phyloP scores from a whole-genome alignment of 2,113 vertebrate species.

The Zapus hudsonius region DNA sequence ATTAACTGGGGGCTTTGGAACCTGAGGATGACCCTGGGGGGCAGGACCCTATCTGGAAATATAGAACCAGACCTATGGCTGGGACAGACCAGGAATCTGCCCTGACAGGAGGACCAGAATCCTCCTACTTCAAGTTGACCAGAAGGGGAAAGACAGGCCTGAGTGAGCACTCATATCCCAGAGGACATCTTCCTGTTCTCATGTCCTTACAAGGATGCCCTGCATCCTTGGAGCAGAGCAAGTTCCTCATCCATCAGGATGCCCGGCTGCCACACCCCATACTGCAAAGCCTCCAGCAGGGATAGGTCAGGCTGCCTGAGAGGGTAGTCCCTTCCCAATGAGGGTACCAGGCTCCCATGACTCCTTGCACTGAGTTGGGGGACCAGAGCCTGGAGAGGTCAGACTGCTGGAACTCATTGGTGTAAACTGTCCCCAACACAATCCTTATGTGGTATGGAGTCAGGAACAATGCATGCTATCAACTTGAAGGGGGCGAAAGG shows the following conservation, averaged over 20 bases:
- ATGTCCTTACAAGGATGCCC: background rate
- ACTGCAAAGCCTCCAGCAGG: background rate
- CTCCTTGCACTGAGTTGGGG: accelerated
- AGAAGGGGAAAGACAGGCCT: background rate
- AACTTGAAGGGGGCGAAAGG: background rate
- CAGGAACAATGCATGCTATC: accelerated
- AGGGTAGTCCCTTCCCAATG: background rate
- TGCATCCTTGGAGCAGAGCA: accelerated
- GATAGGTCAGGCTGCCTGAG: too few species aligned
- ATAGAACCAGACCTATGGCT: accelerated
- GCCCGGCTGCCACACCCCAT: background rate
- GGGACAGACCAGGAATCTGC: background rate
- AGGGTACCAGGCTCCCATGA: accelerated
- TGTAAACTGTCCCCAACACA: background rate
- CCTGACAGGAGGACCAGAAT: background rate
- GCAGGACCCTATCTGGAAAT: accelerated
- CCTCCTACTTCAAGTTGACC: background rate
- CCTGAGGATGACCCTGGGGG: background rate
- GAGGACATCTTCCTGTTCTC: background rate
- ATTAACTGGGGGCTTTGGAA: background rate
- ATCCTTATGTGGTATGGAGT: accelerated
- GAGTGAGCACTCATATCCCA: accelerated
- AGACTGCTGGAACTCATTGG: background rate
- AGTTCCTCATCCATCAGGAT: accelerated
- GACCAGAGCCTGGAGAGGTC: background rate